phyloP scores from a whole-genome alignment of 2,113 vertebrate genomes.

The Girardinichthys multiradiatus region DNA sequence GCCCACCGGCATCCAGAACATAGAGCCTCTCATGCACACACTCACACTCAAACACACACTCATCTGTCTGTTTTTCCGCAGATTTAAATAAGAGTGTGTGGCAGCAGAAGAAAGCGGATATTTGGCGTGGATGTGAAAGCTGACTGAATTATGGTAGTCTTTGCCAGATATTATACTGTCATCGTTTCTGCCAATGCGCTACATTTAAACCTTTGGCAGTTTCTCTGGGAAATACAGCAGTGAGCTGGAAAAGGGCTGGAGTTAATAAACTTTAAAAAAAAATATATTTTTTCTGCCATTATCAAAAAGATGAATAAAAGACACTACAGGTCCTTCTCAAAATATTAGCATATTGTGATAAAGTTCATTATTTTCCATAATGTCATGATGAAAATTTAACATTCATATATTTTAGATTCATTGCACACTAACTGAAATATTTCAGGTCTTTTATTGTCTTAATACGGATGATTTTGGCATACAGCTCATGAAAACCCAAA shows the following conservation, averaged over 20 bases:
- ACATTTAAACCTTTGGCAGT: slow-evolving; percentile 64
- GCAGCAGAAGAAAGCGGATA: slow-evolving; percentile 38
- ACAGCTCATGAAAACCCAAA: no score
- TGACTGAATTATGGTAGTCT: slow-evolving; percentile 44
- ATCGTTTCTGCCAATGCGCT: slow-evolving; percentile 67
- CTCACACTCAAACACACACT: background rate
- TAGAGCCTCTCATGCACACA: background rate
- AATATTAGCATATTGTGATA: no score
- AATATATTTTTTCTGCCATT: background rate
- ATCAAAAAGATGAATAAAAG: slow-evolving; percentile 14
- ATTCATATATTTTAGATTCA: no score
- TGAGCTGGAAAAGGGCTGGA: slow-evolving; percentile 47
- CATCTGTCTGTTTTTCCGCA: slow-evolving; percentile 7
- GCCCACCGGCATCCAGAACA: background rate
- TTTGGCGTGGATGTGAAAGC: slow-evolving; percentile 28
- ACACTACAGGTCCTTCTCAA: no score
- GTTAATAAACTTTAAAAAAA: slow-evolving; percentile 3
- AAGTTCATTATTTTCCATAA: no score
- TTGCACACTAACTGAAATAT: no score
- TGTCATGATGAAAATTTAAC: no score
- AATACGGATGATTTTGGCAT: no score
- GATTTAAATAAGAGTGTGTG: slow-evolving; percentile 5
- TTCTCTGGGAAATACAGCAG: slow-evolving; percentile 48
- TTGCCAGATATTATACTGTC: slow-evolving; percentile 45
- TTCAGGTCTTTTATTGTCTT: no score